Evolutionary conservation across 2,888 invertebrate species (phyloP).

Genomic region (Leptopilina syphax): DNA sequence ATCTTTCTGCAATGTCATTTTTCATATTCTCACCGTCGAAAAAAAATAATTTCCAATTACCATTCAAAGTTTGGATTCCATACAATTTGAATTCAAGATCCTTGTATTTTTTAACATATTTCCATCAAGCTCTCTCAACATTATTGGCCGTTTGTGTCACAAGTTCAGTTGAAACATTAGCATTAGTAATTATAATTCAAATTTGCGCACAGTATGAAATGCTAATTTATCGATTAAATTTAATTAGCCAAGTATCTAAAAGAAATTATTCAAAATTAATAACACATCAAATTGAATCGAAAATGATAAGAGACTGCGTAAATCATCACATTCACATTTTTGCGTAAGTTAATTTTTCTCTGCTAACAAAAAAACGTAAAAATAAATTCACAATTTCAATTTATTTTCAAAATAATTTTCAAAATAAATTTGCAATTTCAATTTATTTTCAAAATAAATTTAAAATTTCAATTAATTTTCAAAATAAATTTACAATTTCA

Average conservation of each 20-base stretch:
- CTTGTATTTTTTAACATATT: conserved; percentile 53
- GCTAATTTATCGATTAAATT: conserved; percentile 52
- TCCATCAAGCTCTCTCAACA: conserved; percentile 56
- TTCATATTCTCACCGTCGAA: not conserved
- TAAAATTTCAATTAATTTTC: not conserved
- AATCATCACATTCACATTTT: not conserved
- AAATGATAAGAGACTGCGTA: not conserved
- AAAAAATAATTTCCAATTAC: conserved; percentile 38
- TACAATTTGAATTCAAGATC: conserved; percentile 47
- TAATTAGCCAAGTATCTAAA: not conserved
- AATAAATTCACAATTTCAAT: no score
- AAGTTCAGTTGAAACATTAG: conserved; percentile 56
- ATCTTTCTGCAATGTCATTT: not conserved
- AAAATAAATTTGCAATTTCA: no score
- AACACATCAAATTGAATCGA: not conserved
- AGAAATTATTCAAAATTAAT: not conserved
- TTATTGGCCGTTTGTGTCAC: conserved; percentile 49
- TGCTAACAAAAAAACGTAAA: no score
- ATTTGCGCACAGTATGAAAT: conserved; percentile 54
- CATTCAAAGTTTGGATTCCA: conserved; percentile 57
- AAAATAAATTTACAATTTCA: no score
- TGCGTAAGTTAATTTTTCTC: not conserved
- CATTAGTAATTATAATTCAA: conserved; percentile 58
- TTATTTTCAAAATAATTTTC: no score
- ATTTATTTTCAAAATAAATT: no score